Conservation (phyloP, 2,113 vertebrate species). For the Choloepus hoffmanni region DNA sequence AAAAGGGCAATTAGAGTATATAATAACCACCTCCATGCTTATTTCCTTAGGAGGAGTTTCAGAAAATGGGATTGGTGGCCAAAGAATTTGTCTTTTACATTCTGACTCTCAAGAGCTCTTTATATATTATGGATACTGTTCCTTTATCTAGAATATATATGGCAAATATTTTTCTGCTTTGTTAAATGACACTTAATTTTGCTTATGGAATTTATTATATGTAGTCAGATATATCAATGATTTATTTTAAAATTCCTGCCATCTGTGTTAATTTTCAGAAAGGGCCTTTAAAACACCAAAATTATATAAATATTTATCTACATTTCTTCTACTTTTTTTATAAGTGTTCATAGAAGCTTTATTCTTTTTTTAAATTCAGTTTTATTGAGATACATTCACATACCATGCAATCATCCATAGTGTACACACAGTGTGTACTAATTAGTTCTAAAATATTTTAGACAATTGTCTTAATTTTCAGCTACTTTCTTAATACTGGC, state of each 20-base stretch:
- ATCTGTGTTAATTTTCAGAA: constrained; percentile 14
- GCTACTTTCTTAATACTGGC: neutral
- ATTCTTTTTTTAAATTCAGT: too few species aligned
- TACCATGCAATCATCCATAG: too few species aligned
- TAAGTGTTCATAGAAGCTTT: too few species aligned
- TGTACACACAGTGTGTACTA: neutral
- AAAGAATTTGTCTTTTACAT: neutral
- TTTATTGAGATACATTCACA: too few species aligned
- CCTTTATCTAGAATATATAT: neutral
- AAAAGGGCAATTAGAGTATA: neutral
- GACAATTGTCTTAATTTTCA: neutral
- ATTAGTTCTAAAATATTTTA: neutral
- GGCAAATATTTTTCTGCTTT: constrained; percentile 3
- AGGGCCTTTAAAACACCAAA: neutral
- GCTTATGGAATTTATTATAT: neutral
- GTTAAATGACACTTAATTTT: constrained; percentile 1
- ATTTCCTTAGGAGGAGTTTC: neutral
- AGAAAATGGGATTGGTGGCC: neutral
- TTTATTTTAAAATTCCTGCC: neutral
- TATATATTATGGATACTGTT: neutral
- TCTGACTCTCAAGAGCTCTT: neutral
- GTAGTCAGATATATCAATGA: neutral
- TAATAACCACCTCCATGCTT: neutral
- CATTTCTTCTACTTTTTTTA: neutral
- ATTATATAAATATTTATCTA: constrained; percentile 15